phyloP scores from a whole-genome alignment of 2,113 vertebrate species.

The Rhadina sibilatrix region DNA sequence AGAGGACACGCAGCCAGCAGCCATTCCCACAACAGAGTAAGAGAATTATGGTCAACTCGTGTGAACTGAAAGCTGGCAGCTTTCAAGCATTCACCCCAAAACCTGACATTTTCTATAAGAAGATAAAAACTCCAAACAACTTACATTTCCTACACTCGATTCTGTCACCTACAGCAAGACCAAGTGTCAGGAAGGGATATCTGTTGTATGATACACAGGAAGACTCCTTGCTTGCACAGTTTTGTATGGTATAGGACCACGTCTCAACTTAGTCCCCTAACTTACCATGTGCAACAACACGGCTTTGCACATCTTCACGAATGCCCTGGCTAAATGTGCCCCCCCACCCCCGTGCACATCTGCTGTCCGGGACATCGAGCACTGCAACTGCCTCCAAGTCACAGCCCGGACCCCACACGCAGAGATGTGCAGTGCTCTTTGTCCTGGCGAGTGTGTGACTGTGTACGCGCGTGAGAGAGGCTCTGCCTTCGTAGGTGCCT shows the following conservation, averaged over 20 bases:
- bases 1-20: background rate
- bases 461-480: fast-evolving
- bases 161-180: background rate
- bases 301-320: background rate
- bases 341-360: background rate
- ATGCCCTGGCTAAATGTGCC: background rate
- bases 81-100: background rate
- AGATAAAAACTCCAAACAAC: background rate
- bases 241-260: background rate
- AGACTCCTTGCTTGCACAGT: background rate
- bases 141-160: background rate
- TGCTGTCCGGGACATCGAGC: fast-evolving
- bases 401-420: fast-evolving
- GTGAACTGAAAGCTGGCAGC: background rate
- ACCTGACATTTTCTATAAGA: background rate
- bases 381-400: background rate
- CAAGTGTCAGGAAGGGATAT: background rate
- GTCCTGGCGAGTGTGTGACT: background rate
- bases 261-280: background rate
- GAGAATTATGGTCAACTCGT: background rate
- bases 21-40: fast-evolving
- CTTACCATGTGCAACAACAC: fast-evolving
- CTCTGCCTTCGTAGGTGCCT: background rate
- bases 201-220: fast-evolving
- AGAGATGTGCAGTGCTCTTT: background rate